Evolutionary conservation across 2,888 invertebrate genomes (phyloP), one percentile per base, ranked within the genome.

Genomic region (Endomychus coccineus): DNA sequence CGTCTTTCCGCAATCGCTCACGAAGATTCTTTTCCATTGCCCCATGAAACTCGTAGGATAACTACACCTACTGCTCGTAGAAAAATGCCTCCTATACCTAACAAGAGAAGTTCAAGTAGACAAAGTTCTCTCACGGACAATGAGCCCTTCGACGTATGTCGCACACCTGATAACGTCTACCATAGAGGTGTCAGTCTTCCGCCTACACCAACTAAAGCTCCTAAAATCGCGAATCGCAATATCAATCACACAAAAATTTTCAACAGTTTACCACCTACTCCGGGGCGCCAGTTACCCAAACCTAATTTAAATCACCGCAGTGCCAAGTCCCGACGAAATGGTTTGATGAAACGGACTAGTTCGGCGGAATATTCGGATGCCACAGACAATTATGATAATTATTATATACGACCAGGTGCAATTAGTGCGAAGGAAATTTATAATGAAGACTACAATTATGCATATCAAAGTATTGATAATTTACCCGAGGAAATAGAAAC

Each of bases 391-490:
- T 69, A 67, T 46, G 65, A 67, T 47, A 60, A 61, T 43, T 62
- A 59, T 46, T 68, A 66, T 44, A 51, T 55, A 31, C 51, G 64
- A 37, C 51, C 58, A 13, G 67, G 64, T 31, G 62, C 65, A 5
- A 48, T 61, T 31, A 66, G 66, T 45, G 66, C 65, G 24, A 53
- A 55, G 25, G 61, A 65, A 34, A 59, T 56, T 39, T 80, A 78
- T 62, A 78, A 78, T 61, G 78, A 80, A 58, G 76, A 80, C 63
- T 79, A 79, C 58, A 80, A 78, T 62, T 77, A 78, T 62, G 78
- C 78, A 62, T 80, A 80, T 68, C 73, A 74, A 52, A 79, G 78
- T 64, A 74, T 73, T 52, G 80, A 79, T 62, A 79, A 77, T 62
- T 62, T 77, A 16, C 23, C 31, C 21, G 21, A 19, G 9, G 21